phyloP scores from a whole-genome alignment of 2,797 vertebrate species.

The Mionectes olivaceus region DNA sequence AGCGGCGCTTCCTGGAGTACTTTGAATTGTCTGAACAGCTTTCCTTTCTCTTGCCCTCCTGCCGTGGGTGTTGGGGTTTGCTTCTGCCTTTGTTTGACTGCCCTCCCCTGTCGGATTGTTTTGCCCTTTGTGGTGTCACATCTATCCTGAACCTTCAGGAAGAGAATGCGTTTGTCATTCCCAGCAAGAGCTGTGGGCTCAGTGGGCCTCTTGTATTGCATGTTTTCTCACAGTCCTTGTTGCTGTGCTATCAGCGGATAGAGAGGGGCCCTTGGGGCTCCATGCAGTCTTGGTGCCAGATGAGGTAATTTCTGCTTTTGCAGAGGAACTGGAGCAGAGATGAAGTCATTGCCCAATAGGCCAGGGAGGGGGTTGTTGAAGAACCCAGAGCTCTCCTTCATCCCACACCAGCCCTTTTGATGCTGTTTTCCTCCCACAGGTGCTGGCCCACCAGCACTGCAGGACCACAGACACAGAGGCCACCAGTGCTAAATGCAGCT shows the following conservation, averaged over 20 bases:
- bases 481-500: neutral
- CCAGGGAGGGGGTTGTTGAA: neutral
- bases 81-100: neutral
- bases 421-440: fast-evolving
- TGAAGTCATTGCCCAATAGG: neutral
- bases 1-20: neutral
- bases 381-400: neutral
- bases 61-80: neutral
- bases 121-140: neutral
- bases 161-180: neutral
- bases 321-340: neutral
- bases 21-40: neutral
- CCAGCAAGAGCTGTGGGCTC: neutral
- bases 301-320: slow-evolving; percentile 8
- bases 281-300: neutral
- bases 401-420: neutral
- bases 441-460: neutral
- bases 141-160: neutral
- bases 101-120: neutral
- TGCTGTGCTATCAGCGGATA: neutral
- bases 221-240: neutral
- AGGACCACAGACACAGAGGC: neutral
- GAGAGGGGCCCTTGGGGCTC: neutral
- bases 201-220: neutral
- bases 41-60: neutral